Evolutionary conservation across 1,140 invertebrate species (phyloP).

Genomic region (Drosophila micromelanica): DNA sequence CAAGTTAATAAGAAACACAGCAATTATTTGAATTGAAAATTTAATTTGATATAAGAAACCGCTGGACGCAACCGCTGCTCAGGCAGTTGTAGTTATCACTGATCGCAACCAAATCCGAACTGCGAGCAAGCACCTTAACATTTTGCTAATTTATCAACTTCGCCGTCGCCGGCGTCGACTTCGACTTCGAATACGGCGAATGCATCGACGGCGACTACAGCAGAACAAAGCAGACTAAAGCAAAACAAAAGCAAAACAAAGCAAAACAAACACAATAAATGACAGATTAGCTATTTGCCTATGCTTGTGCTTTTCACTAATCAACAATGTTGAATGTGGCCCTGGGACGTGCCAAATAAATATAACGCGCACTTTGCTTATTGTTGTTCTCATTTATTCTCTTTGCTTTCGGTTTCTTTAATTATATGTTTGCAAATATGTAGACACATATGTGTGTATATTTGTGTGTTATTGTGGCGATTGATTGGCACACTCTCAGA

Average conservation of each 20-base stretch:
- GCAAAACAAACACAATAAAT: slow-evolving; percentile 34
- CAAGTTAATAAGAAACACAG: background rate
- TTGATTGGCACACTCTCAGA: slow-evolving; percentile 48
- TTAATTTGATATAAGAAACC: slow-evolving; percentile 20
- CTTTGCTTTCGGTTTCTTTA: slow-evolving; percentile 25
- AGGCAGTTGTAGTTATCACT: slow-evolving; percentile 71
- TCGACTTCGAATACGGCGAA: background rate
- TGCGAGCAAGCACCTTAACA: slow-evolving; percentile 54
- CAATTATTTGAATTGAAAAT: background rate
- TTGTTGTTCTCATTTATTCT: slow-evolving; percentile 35
- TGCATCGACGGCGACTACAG: background rate
- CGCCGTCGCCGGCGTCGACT: slow-evolving; percentile 7
- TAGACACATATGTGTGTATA: background rate
- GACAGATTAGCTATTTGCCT: slow-evolving; percentile 22
- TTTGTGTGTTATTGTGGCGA: slow-evolving; percentile 36
- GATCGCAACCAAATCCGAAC: slow-evolving; percentile 30
- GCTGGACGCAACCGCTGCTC: slow-evolving; percentile 44
- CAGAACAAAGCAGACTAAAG: slow-evolving; percentile 8
- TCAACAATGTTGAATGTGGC: slow-evolving; percentile 21
- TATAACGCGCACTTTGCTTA: slow-evolving; percentile 3
- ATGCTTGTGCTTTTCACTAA: slow-evolving; percentile 11
- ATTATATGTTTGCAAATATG: slow-evolving; percentile 34
- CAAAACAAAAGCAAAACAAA: slow-evolving; percentile 10
- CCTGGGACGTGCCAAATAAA: slow-evolving; percentile 36
- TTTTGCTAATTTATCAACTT: slow-evolving; percentile 37